Conservation (phyloP, 2,888 invertebrate genomes). For the Herminia tarsipennalis region DNA sequence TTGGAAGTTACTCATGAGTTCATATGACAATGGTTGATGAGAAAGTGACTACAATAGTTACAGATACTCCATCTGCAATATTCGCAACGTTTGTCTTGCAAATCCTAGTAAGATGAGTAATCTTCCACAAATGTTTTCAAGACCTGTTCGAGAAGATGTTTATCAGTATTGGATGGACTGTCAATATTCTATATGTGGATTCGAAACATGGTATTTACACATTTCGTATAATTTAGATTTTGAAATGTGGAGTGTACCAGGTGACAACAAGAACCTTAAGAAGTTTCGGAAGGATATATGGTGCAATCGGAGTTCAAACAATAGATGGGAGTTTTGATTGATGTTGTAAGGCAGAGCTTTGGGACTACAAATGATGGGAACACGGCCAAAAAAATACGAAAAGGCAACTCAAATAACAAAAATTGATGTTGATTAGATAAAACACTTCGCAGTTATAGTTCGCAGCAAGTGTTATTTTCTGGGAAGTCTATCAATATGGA, state of each 20-base stretch:
- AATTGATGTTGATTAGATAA: conserved; percentile 7
- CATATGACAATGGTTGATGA: conserved; percentile 3
- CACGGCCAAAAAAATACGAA: conserved; percentile 12
- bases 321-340: conserved; percentile 10
- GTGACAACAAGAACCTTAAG: background rate
- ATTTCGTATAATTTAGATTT: too few species aligned
- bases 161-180: background rate
- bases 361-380: conserved; percentile 18
- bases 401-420: conserved; percentile 32
- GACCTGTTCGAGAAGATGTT: background rate
- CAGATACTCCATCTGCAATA: conserved; percentile 1
- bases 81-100: conserved; percentile 2
- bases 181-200: background rate
- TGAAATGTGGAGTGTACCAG: too few species aligned
- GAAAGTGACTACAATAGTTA: conserved; percentile 2
- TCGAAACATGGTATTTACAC: background rate
- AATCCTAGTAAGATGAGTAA: conserved; percentile 1
- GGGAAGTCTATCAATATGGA: background rate
- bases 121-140: background rate
- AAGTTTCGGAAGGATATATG: background rate
- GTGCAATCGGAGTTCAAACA: conserved; percentile 6
- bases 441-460: background rate
- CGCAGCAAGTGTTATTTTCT: background rate
- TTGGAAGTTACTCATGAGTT: background rate
- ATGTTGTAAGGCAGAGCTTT: conserved; percentile 11